Evolutionary conservation across 2,113 vertebrate genomes (phyloP), one percentile per base, ranked within the genome.

Genomic region (Girardinichthys multiradiatus): DNA sequence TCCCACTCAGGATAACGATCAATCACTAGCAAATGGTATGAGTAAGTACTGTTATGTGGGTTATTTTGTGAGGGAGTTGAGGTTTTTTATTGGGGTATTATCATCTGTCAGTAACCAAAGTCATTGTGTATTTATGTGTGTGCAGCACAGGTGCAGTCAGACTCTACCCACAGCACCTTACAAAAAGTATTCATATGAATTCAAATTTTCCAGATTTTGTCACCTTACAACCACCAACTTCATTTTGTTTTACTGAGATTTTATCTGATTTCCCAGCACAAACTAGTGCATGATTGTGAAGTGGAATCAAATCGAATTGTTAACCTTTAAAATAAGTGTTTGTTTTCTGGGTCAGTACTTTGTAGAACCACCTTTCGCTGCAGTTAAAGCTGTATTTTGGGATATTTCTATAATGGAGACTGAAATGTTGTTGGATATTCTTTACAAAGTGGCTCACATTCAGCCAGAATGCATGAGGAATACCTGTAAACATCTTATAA

Each of bases 131-230:
- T 8, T 62, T 39, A 31, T n/a, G 30, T 28, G 39, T 19, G 37
- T 63, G 31, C 31, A 74, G 3, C 58, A 77, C 62, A 68, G 45
- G 48, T 72, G 24, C 60, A 33, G 69, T 72, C 27, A 19, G 42
- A 19, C 2, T 45, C 26, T 39, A 39, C 7, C 37, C 11, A 13
- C 37, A 39, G 37, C 2, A 2, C 10, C 24, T 54, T 54, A 21
- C 9, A 51, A 24, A n/a, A 21, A 51, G 45, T 51, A 24, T 24
- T 5, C 6, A 51, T 21, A 24, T 6, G 6, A 7, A 4, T 51
- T 9, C 19, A n/a, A 9, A 7, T n/a, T n/a, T 54, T n/a, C 9
- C 48, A n/a, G 48, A n/a, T 24, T 24, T 54, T 54, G 48, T 9
- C 48, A 17, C 21, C 24, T n/a, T 10, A 54, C 19, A n/a, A 54